phyloP scores from a whole-genome alignment of 2,113 vertebrate genomes.

The Mastomys natalensis region DNA sequence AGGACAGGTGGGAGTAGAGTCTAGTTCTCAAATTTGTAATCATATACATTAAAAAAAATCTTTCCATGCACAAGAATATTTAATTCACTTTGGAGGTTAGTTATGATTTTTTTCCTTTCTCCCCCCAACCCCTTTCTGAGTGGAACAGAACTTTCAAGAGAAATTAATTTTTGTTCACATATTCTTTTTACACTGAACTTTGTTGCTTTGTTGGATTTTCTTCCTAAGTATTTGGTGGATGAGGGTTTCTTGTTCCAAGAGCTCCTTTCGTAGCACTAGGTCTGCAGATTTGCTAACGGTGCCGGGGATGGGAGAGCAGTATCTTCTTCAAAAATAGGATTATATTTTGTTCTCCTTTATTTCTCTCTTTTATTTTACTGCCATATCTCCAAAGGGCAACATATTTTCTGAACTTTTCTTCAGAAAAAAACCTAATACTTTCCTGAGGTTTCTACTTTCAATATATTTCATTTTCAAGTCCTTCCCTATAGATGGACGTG shows the following conservation, averaged over 20 bases:
- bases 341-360: neutral
- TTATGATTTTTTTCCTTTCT: neutral
- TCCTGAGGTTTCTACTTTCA: neutral
- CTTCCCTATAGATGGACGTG: neutral
- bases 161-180: constrained; percentile 36
- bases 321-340: neutral
- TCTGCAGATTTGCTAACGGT: neutral
- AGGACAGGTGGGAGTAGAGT: too few species aligned
- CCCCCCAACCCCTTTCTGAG: neutral
- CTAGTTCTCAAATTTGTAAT: constrained; percentile 22
- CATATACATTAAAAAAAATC: neutral
- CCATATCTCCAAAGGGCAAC: neutral
- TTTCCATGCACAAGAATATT: constrained; percentile 3
- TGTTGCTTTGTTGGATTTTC: constrained; percentile 13
- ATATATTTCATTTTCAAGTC: neutral
- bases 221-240: neutral
- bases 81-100: neutral
- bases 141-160: neutral
- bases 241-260: neutral
- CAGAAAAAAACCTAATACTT: neutral
- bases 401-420: neutral
- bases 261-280: neutral
- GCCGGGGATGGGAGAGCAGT: neutral
- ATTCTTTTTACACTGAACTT: neutral
- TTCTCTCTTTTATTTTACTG: neutral